Percentiles rank a stretch among this genome's conserved stretches.
Evolutionary conservation across 2,888 invertebrate genomes (phyloP).

Genomic region (Macrophya annulata): DNA sequence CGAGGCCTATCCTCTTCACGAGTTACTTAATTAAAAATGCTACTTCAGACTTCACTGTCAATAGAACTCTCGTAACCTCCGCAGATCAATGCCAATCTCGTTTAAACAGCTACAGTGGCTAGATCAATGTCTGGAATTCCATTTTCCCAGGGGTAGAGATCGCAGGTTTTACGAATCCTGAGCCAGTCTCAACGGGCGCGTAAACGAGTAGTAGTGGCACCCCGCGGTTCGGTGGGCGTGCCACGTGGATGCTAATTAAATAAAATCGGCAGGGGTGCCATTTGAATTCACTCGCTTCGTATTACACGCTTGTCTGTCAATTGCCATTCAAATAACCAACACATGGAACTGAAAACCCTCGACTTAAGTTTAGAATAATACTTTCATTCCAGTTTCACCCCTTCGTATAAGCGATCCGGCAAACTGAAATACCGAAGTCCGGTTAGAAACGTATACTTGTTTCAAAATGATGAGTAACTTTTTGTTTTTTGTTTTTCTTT

Average conservation of each 20-base stretch:
- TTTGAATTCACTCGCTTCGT: conserved; percentile 38
- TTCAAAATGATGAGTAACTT: too few species aligned
- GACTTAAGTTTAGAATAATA: neutral
- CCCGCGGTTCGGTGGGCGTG: neutral
- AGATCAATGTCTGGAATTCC: conserved; percentile 18
- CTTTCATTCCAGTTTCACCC: neutral
- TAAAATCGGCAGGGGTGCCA: conserved; percentile 25
- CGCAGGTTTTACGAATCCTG: neutral
- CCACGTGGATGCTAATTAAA: conserved; percentile 43
- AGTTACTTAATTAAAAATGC: conserved; percentile 24
- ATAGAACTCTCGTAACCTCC: neutral
- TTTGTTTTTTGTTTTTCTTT: too few species aligned
- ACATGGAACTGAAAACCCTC: neutral
- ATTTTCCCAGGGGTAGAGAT: conserved; percentile 19
- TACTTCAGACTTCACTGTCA: conserved; percentile 30
- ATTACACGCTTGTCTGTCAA: conserved; percentile 33
- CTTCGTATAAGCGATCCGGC: neutral
- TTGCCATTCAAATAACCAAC: conserved; percentile 17
- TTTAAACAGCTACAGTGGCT: conserved; percentile 7
- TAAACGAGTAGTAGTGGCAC: conserved; percentile 40
- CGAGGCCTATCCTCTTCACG: neutral
- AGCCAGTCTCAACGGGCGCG: conserved; percentile 16
- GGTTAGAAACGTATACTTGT: too few species aligned
- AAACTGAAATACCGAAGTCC: neutral
- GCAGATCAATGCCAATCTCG: conserved; percentile 19